Conservation (phyloP, 2,888 invertebrate genomes). For the Halictus quadricinctus region DNA sequence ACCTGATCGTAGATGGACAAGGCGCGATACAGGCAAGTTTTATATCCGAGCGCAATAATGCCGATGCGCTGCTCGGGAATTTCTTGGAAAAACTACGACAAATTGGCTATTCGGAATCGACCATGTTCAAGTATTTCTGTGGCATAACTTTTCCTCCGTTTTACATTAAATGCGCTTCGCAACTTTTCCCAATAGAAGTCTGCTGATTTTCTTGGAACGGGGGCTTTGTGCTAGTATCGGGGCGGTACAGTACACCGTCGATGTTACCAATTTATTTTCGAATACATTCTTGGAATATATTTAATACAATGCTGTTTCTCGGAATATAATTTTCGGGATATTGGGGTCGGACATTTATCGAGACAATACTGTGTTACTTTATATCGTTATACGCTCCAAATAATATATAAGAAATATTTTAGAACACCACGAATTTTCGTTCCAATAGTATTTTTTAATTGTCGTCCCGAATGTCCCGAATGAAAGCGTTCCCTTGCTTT, state of each 20-base stretch:
- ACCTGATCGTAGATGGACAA: conserved; percentile 13
- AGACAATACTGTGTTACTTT: background rate
- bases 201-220: background rate
- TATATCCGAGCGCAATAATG: background rate
- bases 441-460: no score
- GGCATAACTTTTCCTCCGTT: background rate
- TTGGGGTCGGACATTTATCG: background rate
- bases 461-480: no score
- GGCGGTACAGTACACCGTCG: background rate
- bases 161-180: background rate
- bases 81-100: background rate
- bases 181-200: background rate
- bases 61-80: background rate
- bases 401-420: no score
- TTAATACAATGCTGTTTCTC: background rate
- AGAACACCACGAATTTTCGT: no score
- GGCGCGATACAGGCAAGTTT: conserved; percentile 9
- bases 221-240: background rate
- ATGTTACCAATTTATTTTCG: no score
- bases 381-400: background rate
- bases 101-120: background rate
- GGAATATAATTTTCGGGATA: background rate
- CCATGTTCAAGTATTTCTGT: background rate
- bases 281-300: no score
- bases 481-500: no score